Conservation (phyloP, 2,113 vertebrate genomes). For the Regulus satrapa region DNA sequence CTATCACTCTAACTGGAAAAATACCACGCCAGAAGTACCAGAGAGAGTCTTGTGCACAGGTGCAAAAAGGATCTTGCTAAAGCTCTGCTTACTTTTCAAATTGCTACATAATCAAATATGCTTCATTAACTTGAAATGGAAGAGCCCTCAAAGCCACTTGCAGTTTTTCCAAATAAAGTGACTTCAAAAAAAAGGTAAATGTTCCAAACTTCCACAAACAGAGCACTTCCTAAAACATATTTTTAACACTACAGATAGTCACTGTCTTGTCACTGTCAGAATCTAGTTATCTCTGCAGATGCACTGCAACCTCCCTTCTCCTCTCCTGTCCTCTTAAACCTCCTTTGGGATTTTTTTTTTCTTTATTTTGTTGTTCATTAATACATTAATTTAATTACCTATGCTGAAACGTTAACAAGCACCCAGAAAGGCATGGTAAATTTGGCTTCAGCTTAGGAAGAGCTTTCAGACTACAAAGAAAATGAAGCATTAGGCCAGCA, state of each 20-base stretch:
- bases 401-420: not conserved
- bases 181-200: not conserved
- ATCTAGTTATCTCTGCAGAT: not conserved
- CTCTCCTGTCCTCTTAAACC: not conserved
- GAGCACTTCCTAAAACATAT: not conserved
- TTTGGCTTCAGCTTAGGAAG: not conserved
- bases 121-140: not conserved
- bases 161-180: not conserved
- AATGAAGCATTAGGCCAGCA: not conserved
- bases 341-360: not conserved
- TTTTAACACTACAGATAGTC: not conserved
- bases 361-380: not conserved
- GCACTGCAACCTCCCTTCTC: not conserved
- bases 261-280: not conserved
- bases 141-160: not conserved
- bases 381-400: not conserved
- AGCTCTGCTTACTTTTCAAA: not conserved
- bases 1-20: not conserved
- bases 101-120: not conserved
- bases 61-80: not conserved
- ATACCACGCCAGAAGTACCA: not conserved
- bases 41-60: not conserved
- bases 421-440: not conserved
- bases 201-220: not conserved
- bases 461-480: not conserved